Conservation (phyloP, 2,888 invertebrate genomes). For the Branchellion lobata region DNA sequence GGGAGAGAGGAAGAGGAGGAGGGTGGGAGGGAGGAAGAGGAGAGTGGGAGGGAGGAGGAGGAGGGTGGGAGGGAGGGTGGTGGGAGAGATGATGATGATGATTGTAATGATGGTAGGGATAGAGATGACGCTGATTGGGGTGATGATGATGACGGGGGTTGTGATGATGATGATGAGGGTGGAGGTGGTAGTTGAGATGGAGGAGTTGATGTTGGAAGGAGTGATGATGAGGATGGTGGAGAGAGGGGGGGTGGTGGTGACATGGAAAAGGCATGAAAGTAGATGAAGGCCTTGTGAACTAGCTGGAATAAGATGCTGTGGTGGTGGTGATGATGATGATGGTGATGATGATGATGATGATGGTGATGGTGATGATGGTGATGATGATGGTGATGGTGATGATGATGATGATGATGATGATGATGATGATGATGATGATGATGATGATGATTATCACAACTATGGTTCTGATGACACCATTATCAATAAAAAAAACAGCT, state of each 20-base stretch:
- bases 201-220: not conserved
- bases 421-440: conserved; percentile 1
- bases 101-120: not conserved
- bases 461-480: not conserved
- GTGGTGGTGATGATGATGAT: no score
- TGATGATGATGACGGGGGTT: not conserved
- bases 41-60: no score
- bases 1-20: no score
- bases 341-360: conserved; percentile 37
- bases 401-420: conserved; percentile 30
- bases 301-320: conserved; percentile 58
- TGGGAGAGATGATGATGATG: no score
- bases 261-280: conserved; percentile 57
- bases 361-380: conserved; percentile 32
- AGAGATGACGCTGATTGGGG: not conserved
- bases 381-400: conserved; percentile 28
- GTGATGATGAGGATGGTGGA: not conserved
- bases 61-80: no score
- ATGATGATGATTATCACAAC: not conserved
- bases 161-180: conserved; percentile 5
- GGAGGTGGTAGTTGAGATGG: not conserved
- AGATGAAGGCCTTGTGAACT: conserved; percentile 57
- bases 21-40: no score
- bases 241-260: not conserved
- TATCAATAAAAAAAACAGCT: conserved; percentile 1